These are phyloP conservation scores for Pagrus major DNA, from an alignment of 2,113 vertebrate genomes.

Conservation along the genomic window DNA sequence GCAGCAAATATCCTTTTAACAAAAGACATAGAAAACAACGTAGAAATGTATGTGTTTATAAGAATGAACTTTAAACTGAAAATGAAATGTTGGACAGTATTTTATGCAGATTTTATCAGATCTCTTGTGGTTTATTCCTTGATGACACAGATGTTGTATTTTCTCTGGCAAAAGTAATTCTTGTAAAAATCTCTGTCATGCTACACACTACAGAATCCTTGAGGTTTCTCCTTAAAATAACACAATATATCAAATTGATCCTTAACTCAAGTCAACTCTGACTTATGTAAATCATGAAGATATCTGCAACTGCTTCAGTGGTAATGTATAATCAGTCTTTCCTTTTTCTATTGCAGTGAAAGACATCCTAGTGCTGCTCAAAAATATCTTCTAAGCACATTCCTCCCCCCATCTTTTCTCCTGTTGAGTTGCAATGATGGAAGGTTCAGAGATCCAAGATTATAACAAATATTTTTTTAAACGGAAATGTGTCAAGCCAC, in stretches of 20 bases:
- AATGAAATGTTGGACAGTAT: not conserved
- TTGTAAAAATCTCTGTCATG: not conserved
- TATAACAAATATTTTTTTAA: not conserved
- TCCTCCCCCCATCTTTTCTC: not conserved
- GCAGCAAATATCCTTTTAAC: constrained; percentile 92
- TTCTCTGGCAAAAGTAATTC: not conserved
- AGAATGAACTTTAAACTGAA: not conserved
- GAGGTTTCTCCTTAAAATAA: not conserved
- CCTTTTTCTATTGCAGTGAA: constrained; percentile 1
- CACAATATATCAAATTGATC: constrained; percentile 52
- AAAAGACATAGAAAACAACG: not conserved
- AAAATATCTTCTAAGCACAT: not conserved
- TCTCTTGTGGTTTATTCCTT: not conserved
- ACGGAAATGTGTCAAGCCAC: not conserved
- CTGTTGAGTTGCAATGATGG: not conserved
- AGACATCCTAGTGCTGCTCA: not conserved
- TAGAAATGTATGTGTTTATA: not conserved
- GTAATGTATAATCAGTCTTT: constrained; percentile 76
- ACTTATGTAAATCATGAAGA: constrained; percentile 95
- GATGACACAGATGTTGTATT: not conserved
- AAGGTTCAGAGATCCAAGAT: not conserved
- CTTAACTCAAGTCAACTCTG: constrained; percentile 90
- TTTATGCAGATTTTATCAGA: not conserved
- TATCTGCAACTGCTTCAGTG: constrained; percentile 94
- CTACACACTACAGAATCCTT: not conserved